phyloP scores from a whole-genome alignment of 2,113 vertebrate species.

The Gallinago undulata region DNA sequence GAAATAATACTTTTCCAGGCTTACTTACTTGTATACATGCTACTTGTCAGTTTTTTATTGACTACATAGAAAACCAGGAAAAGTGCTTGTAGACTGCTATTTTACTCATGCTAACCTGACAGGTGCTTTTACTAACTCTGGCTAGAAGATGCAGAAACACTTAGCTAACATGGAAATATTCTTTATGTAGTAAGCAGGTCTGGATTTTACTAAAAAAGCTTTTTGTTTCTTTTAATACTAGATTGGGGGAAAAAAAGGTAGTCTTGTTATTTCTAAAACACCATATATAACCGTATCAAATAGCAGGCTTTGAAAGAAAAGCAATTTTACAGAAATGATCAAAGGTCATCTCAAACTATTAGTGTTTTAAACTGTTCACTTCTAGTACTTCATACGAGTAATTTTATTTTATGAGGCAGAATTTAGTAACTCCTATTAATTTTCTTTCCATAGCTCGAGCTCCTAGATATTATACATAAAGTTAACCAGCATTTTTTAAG shows the following conservation, averaged over 20 bases:
- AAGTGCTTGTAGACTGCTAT: not conserved
- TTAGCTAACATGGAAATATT: not conserved
- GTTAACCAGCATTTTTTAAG: not conserved
- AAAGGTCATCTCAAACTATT: not conserved
- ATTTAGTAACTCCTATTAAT: not conserved
- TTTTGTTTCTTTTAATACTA: not conserved
- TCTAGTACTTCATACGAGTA: not conserved
- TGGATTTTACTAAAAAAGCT: not conserved
- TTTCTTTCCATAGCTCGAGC: not conserved
- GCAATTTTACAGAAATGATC: not conserved
- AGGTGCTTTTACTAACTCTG: not conserved
- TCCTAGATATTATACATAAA: not conserved
- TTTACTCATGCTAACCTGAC: not conserved
- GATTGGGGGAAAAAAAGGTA: fast-evolving
- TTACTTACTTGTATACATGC: not conserved
- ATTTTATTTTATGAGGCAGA: not conserved
- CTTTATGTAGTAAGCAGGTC: not conserved
- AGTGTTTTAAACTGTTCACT: not conserved
- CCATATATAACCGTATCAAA: not conserved
- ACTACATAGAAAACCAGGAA: not conserved
- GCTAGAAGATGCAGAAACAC: not conserved
- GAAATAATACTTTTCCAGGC: not conserved
- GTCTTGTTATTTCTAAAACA: not conserved
- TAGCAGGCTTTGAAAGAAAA: not conserved
- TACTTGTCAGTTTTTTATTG: not conserved